Conservation (phyloP, 2,113 vertebrate genomes). For the Pungitius pungitius region DNA sequence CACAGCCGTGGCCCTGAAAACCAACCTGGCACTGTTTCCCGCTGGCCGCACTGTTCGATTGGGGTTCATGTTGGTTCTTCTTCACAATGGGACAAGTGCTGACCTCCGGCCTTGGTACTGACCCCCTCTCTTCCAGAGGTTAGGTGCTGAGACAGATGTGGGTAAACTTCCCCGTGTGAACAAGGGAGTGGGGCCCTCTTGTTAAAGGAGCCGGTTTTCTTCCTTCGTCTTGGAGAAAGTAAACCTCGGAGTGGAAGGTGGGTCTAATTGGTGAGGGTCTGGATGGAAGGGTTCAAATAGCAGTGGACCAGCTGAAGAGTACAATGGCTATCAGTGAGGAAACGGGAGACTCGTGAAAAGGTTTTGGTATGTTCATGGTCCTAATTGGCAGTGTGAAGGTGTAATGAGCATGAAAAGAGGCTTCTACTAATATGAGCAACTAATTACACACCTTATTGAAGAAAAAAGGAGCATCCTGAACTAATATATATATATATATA, state of each 20-base stretch:
- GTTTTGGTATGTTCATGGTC: constrained; percentile 19
- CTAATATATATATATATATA: constrained; percentile 1
- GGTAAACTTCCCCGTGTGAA: constrained; percentile 79
- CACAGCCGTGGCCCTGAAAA: constrained; percentile 76
- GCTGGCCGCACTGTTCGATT: constrained; percentile 62
- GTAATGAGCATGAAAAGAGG: constrained; percentile 48
- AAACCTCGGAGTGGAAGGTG: constrained; percentile 75
- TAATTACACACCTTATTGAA: constrained; percentile 26
- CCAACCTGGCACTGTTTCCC: constrained; percentile 62
- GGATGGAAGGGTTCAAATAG: constrained; percentile 72
- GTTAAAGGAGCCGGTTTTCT: constrained; percentile 77
- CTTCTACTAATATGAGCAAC: constrained; percentile 46
- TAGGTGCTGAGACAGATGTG: constrained; percentile 82
- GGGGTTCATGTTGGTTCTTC: constrained; percentile 78
- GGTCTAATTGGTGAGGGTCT: constrained; percentile 79
- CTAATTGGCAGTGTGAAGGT: constrained; percentile 65
- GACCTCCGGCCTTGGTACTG: constrained; percentile 76
- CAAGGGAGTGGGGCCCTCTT: constrained; percentile 77
- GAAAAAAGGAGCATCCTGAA: constrained; percentile 11
- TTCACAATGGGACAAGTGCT: constrained; percentile 76
- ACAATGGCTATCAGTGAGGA: constrained; percentile 68
- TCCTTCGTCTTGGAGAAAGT: constrained; percentile 59
- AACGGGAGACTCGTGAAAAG: constrained; percentile 56
- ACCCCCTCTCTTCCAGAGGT: constrained; percentile 79
- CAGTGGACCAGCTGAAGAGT: constrained; percentile 46